Percentiles rank a stretch among this genome's conserved stretches.
These are phyloP conservation scores for Megamerina dolium DNA, from an alignment of 2,888 invertebrate genomes.

Conservation along the genomic window DNA sequence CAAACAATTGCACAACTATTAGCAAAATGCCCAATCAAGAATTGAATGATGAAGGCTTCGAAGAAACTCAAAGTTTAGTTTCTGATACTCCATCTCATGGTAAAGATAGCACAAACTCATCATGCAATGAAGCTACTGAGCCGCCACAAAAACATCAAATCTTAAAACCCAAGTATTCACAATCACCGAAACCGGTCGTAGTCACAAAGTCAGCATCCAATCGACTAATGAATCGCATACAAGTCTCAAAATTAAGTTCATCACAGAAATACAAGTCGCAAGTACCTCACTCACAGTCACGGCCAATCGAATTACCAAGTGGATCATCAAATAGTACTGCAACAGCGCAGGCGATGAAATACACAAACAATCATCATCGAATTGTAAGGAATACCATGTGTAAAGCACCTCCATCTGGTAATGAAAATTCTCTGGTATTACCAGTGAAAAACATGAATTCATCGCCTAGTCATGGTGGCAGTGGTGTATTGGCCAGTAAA, in stretches of 20 bases:
- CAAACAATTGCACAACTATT: constrained; percentile 19
- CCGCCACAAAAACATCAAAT: constrained; percentile 14
- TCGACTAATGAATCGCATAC: constrained; percentile 32
- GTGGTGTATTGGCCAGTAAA: constrained; percentile 23
- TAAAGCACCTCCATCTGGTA: constrained; percentile 28
- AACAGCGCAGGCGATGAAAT: constrained; percentile 23
- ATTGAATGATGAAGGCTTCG: constrained; percentile 79
- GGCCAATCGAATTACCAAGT: constrained; percentile 61
- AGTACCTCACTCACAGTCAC: constrained; percentile 50
- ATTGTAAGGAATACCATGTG: constrained; percentile 17
- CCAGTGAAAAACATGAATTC: constrained; percentile 6
- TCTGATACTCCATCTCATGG: constrained; percentile 83
- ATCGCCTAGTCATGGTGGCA: constrained; percentile 21
- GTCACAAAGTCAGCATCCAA: constrained; percentile 22
- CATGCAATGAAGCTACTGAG: constrained; percentile 62
- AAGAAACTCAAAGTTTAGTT: constrained; percentile 81
- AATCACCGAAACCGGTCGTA: constrained; percentile 28
- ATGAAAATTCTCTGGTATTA: constrained; percentile 23
- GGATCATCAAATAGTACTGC: constrained; percentile 41
- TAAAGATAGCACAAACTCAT: constrained; percentile 58
- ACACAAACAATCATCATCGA: constrained; percentile 22
- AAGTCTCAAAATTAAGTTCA: constrained; percentile 28
- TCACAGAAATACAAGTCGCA: constrained; percentile 13
- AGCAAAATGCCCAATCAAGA: constrained; percentile 52
- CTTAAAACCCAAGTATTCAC: constrained; percentile 9